Conservation (phyloP, 2,113 vertebrate species). For the Corvus moneduloides region DNA sequence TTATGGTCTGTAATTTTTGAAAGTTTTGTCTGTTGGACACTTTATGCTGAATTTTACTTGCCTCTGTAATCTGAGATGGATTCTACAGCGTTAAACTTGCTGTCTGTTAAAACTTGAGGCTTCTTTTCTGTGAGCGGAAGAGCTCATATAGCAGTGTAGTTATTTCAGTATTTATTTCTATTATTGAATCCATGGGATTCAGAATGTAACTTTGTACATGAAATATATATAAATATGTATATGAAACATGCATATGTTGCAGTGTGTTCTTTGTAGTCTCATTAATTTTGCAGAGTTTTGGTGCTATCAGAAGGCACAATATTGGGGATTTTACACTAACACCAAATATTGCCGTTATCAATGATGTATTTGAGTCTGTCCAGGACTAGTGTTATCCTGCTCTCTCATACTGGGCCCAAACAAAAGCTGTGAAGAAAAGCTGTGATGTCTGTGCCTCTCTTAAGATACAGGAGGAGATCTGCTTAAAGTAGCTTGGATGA, state of each 20-base stretch:
- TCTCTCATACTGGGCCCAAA: not conserved
- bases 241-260: slow-evolving; percentile 77
- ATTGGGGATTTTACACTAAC: not conserved
- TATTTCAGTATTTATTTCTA: slow-evolving; percentile 99
- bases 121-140: slow-evolving; percentile 76
- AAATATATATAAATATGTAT: slow-evolving; percentile 91
- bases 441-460: no score
- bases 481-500: not conserved
- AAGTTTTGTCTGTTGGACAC: slow-evolving; percentile 76
- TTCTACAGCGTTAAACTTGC: slow-evolving; percentile 74
- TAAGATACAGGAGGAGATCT: not conserved
- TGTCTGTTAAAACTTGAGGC: slow-evolving; percentile 78
- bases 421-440: not conserved
- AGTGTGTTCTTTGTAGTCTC: slow-evolving; percentile 70
- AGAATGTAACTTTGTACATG: slow-evolving; percentile 99
- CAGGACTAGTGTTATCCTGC: not conserved
- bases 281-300: not conserved
- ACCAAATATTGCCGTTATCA: not conserved
- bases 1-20: slow-evolving; percentile 78
- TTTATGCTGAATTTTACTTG: slow-evolving; percentile 78
- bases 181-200: slow-evolving; percentile 92
- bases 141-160: slow-evolving; percentile 83
- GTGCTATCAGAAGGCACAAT: not conserved
- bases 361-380: not conserved
- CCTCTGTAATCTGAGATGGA: slow-evolving; percentile 76